Percentiles rank a stretch among this genome's conserved stretches.
phyloP scores from a whole-genome alignment of 2,888 invertebrate genomes.

The Homarus gammarus region DNA sequence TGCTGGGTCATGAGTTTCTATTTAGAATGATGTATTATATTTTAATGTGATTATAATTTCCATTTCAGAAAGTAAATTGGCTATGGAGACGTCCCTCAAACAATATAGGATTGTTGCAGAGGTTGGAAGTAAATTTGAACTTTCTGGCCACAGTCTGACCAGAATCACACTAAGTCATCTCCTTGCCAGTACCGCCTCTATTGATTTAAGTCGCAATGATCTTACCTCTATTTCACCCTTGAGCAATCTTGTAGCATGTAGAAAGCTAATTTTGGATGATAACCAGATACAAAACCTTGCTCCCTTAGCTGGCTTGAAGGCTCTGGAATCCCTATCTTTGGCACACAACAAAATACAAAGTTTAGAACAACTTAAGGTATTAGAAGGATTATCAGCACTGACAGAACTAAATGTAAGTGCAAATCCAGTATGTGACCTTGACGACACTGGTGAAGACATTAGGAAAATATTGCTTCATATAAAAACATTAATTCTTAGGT shows the following conservation, averaged over 20 bases:
- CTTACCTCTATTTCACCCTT: constrained; percentile 50
- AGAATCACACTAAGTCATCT: constrained; percentile 50
- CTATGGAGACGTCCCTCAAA: constrained; percentile 55
- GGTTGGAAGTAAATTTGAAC: constrained; percentile 24
- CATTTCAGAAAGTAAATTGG: constrained; percentile 57
- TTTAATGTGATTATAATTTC: no score
- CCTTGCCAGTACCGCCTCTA: constrained; percentile 22
- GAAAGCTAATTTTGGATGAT: constrained; percentile 41
- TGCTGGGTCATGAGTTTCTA: no score
- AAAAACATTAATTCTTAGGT: constrained; percentile 12
- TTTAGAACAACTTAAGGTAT: constrained; percentile 15
- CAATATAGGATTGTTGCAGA: constrained; percentile 45
- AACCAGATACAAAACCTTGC: constrained; percentile 50
- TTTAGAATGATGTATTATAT: no score
- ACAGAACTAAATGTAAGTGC: constrained; percentile 30
- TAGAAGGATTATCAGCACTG: constrained; percentile 14
- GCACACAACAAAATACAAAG: constrained; percentile 38
- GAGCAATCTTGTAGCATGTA: constrained; percentile 42
- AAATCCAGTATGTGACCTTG: constrained; percentile 46
- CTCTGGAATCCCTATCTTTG: constrained; percentile 40
- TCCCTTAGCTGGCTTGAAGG: constrained; percentile 24
- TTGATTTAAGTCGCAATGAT: constrained; percentile 52
- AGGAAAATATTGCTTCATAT: constrained; percentile 25
- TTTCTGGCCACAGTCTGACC: constrained; percentile 34
- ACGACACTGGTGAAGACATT: constrained; percentile 13